These are phyloP conservation scores for Noctua fimbriata DNA, from an alignment of 2,888 invertebrate species.

Conservation along the genomic window DNA sequence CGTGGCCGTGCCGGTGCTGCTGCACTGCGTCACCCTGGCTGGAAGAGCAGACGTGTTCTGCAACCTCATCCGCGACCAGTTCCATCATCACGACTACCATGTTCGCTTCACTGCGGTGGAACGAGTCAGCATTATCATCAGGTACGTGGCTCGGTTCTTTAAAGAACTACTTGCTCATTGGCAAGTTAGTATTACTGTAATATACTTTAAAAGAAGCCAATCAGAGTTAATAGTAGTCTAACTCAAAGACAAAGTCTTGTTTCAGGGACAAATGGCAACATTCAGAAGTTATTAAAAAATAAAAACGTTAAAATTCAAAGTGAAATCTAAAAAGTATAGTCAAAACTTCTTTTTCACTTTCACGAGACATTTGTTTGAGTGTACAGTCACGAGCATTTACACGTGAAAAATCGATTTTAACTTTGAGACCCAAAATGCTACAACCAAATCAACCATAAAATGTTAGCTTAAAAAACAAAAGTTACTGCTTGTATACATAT, in stretches of 20 bases:
- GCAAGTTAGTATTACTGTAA: not conserved
- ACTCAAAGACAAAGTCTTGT: not conserved
- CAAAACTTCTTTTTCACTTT: not conserved
- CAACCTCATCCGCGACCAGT: constrained; percentile 98
- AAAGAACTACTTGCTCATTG: not conserved
- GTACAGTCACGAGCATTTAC: not conserved
- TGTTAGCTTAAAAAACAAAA: not conserved
- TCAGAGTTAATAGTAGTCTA: not conserved
- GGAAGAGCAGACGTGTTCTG: constrained; percentile 99
- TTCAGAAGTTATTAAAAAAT: not conserved
- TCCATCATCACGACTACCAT: constrained; percentile 97
- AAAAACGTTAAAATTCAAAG: not conserved
- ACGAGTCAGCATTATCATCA: constrained; percentile 97
- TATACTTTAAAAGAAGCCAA: not conserved
- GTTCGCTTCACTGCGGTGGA: constrained; percentile 98
- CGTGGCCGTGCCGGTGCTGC: constrained; percentile 96
- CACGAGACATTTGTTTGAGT: not conserved
- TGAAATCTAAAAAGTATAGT: not conserved
- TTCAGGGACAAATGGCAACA: not conserved
- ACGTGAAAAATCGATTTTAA: not conserved
- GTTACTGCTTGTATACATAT: not conserved
- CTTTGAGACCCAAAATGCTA: not conserved
- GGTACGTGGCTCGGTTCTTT: constrained; percentile 72
- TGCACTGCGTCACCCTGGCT: constrained; percentile 98
- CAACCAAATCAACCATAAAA: not conserved